Base-by-base conservation (phyloP, 2,113 vertebrate genomes). In the Mohoua ochrocephala region DNA sequence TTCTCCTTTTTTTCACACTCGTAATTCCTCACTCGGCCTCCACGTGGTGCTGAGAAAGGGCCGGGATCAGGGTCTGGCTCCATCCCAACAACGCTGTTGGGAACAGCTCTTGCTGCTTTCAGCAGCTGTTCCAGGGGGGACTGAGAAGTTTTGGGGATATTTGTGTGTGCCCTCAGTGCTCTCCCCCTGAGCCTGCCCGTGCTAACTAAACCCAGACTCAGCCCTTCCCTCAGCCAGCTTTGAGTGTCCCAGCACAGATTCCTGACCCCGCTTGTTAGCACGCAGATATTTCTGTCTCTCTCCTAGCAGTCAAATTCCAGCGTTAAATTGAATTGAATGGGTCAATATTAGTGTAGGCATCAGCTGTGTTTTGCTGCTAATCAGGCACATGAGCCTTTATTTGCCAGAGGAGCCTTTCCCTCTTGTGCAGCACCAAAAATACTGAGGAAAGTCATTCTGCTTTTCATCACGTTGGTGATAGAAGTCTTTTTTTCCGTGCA, bases 61-160 rank as follows among this genome's bases (percentile, higher is more conserved):
- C 92, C 92, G 91, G 90, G 94, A 64, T 94, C 91, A 87, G 96
- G 94, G 78, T 93, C 95, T 93, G 92, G 74, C 84, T 96, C 75
- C 59, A 15, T 88, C 80, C 33, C 93, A 82, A 22, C 75, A 31
- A 35, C 30, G 7, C 24, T 4, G 6, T 59, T 45, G 44, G 57
- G 35, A 44, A n/a, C 75, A 80, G 7, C 39, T 33, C 61, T 3
- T 41, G 44, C 75, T 54, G 9, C 60, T 87, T 56, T 42, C 47
- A 95, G 53, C 70, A n/a, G 54, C 41, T 80, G n/a, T 53, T 80
- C 59, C 60, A 14, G 77, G 15, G 26, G 28, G 33, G 3, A n/a
- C 10, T 15, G 30, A 73, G 79, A 39, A 61, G 11, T 69, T 60
- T 45, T 68, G n/a, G 50, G 44, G 35, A 1, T 93, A 37, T 76